phyloP scores from a whole-genome alignment of 2,888 invertebrate species.

The Dasypogon diadema region DNA sequence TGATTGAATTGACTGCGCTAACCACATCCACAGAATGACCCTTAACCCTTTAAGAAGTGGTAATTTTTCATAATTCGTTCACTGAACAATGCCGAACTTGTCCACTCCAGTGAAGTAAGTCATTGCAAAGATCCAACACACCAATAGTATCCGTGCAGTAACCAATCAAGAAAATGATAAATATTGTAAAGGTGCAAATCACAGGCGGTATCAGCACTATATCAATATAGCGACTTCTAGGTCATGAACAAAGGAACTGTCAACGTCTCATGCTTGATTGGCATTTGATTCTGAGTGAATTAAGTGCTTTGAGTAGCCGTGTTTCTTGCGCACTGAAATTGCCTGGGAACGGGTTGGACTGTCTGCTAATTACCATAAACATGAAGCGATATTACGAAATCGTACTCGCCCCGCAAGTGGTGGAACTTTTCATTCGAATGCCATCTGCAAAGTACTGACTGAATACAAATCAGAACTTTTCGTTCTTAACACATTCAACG shows the following conservation, averaged over 20 bases:
- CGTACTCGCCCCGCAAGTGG: conserved; percentile 3
- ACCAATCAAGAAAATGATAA: conserved; percentile 28
- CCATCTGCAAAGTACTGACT: conserved; percentile 4
- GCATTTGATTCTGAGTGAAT: conserved; percentile 45
- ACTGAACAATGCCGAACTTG: neutral
- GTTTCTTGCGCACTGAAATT: conserved; percentile 11
- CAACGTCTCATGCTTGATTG: conserved; percentile 41
- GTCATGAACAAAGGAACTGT: conserved; percentile 50
- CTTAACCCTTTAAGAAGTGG: conserved; percentile 8
- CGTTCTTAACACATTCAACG: conserved; percentile 40
- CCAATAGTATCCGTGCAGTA: conserved; percentile 2
- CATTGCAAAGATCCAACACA: neutral
- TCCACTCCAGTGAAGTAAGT: neutral
- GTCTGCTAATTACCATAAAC: conserved; percentile 48
- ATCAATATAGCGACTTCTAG: conserved; percentile 42
- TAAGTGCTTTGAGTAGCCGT: conserved; percentile 29
- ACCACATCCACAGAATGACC: conserved; percentile 4
- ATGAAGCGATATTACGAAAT: conserved; percentile 47
- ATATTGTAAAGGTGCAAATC: conserved; percentile 42
- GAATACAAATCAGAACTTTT: conserved; percentile 42
- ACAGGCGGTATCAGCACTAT: conserved; percentile 3
- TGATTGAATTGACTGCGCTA: too few relatives aligned
- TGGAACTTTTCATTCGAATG: conserved; percentile 28
- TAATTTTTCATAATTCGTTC: conserved; percentile 23
- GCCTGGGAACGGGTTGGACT: conserved; percentile 33